Conservation (phyloP, 30 jellyfish, hydroid and myxozoan genomes). For the Hydractinia echinata region DNA sequence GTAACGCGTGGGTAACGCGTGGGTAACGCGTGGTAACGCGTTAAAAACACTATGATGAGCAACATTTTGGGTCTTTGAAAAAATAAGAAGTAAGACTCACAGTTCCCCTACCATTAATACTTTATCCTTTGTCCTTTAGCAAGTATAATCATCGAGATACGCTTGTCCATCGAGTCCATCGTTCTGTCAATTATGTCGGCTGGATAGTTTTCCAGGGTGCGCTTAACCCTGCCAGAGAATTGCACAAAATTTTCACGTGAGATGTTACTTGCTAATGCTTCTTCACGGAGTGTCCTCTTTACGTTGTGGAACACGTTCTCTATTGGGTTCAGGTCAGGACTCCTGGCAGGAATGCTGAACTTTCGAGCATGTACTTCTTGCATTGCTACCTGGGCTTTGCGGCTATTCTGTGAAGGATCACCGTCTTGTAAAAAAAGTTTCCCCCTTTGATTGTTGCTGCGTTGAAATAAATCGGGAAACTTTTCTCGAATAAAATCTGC, state of each 20-base stretch:
- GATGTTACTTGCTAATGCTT: slow-evolving; percentile 12
- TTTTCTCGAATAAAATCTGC: slow-evolving; percentile 35
- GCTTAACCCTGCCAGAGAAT: slow-evolving; percentile 21
- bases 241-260: slow-evolving; percentile 1
- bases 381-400: not conserved
- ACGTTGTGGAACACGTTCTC: slow-evolving; percentile 34
- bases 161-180: not conserved
- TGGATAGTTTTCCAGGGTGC: slow-evolving; percentile 4
- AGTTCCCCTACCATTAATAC: too few species aligned
- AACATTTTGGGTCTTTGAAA: too few species aligned
- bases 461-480: slow-evolving; percentile 16
- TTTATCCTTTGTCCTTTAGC: too few species aligned
- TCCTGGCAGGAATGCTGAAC: not conserved
- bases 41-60: too few species aligned
- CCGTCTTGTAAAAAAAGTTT: slow-evolving; percentile 10
- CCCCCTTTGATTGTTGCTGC: slow-evolving; percentile 15
- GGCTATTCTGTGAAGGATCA: too few species aligned
- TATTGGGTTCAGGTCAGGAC: slow-evolving; percentile 38
- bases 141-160: too few species aligned
- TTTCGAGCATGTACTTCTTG: too few species aligned
- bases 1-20: too few species aligned
- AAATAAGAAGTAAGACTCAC: too few species aligned
- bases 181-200: slow-evolving; percentile 15
- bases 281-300: slow-evolving; percentile 1
- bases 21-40: too few species aligned